Evolutionary conservation across 23 tunicate species (phyloP), one percentile per base, ranked within the genome.

Genomic region (Trididemnum clinides): DNA sequence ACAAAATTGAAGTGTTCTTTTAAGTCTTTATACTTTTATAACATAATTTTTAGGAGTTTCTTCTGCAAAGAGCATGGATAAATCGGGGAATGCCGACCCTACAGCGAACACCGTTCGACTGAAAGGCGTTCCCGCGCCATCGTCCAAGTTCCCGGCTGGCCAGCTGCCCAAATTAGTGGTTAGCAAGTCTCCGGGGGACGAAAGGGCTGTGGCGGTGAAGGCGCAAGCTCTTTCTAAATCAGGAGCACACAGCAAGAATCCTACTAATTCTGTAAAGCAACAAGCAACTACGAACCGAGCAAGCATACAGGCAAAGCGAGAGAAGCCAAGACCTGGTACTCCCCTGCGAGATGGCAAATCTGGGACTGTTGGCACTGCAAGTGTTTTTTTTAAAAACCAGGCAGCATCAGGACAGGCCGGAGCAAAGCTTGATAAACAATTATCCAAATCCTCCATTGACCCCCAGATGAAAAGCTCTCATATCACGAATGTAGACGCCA

Each of bases 291-390:
- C 23, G 2, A 64, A 15, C 57, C 34, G 37, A 57, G 37, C 22
- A 77, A 33, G 34, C 19, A 33, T 39, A 21, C 59, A 23, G 22
- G 49, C 84, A 77, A 78, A 51, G 28, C 80, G 78, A 77, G 88
- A 65, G 4, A 37, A 72, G 1, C 71, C 87, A 18, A 39, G 88
- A 22, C 78, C 88, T 39, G 69, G 51, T 39, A 69, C 81, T 39
- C 80, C 81, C 12, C 44, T 37, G 34, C 39, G 87, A 1, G 87
- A 83, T 30, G 49, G 29, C 22, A 83, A 83, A 71, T 25, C 25
- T 25, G 33, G 5, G 4, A 31, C 39, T 7, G 34, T 44, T 7
- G 57, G 74, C 5, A 36, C 71, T 25, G 27, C 84, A 2, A 65
- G 34, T n/a, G 23, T 74, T 20, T 29, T 73, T 18, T 58, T 64